Conservation (phyloP, 2,113 vertebrate genomes). For the Trematocara macrostoma region DNA sequence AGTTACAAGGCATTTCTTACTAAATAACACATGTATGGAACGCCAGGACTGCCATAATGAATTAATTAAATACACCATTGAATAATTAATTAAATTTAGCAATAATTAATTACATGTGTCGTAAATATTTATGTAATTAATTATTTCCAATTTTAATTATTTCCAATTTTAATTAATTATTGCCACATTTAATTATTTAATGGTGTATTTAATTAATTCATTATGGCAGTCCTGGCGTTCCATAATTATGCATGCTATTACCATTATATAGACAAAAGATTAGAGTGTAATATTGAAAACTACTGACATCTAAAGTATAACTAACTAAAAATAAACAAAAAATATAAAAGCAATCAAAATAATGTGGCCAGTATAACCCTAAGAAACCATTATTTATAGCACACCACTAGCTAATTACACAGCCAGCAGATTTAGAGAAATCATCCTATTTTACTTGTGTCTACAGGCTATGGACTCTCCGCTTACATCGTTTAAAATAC, state of each 20-base stretch:
- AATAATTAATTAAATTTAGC: too few species aligned
- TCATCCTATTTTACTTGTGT: not conserved
- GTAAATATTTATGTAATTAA: too few species aligned
- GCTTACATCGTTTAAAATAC: not conserved
- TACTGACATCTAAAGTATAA: not conserved
- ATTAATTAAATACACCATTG: too few species aligned
- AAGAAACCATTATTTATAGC: not conserved
- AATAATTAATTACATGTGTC: too few species aligned
- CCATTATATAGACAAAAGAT: not conserved
- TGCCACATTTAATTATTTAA: too few species aligned
- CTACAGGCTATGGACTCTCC: not conserved
- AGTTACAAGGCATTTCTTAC: not conserved
- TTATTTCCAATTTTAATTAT: too few species aligned
- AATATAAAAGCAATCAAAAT: not conserved
- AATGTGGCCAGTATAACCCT: not conserved
- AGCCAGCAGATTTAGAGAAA: not conserved
- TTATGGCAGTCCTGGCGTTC: too few species aligned
- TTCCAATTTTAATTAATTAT: too few species aligned
- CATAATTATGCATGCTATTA: not conserved
- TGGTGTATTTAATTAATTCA: too few species aligned
- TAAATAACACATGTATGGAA: not conserved
- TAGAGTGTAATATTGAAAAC: not conserved
- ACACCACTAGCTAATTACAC: not conserved
- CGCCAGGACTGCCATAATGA: too few species aligned
- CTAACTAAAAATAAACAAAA: not conserved